phyloP scores from a whole-genome alignment of 2,113 vertebrate species.

The Poeciliopsis turrubarensis region DNA sequence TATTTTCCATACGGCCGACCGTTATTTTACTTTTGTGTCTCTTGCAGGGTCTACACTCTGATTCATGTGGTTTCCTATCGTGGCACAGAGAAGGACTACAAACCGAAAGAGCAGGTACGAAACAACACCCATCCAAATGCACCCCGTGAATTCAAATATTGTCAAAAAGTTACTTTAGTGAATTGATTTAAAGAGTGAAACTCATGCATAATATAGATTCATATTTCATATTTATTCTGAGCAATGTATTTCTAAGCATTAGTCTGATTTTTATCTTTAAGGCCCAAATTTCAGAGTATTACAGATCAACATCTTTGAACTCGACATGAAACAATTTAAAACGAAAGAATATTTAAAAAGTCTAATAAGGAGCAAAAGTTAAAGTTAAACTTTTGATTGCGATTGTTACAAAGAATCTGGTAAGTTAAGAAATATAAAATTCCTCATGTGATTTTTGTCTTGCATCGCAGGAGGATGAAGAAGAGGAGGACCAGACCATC shows the following conservation, averaged over 20 bases:
- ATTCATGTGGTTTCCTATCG: slow-evolving; percentile 83
- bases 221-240: not conserved
- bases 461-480: slow-evolving; percentile 41
- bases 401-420: not conserved
- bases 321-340: too few relatives aligned
- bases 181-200: not conserved
- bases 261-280: not conserved
- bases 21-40: slow-evolving; percentile 5
- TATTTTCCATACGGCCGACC: slow-evolving; percentile 6
- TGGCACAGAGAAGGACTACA: slow-evolving; percentile 79
- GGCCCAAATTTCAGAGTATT: too few relatives aligned
- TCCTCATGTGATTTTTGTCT: not conserved
- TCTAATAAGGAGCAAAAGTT: too few relatives aligned
- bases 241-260: not conserved
- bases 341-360: too few relatives aligned
- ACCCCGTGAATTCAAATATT: not conserved
- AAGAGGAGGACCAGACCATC: slow-evolving; percentile 36
- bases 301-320: too few relatives aligned
- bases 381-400: not conserved
- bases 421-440: not conserved
- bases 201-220: too few relatives aligned
- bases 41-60: slow-evolving; percentile 80
- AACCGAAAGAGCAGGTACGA: slow-evolving; percentile 59
- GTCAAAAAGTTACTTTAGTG: not conserved
- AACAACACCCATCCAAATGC: slow-evolving; percentile 3